phyloP scores from a whole-genome alignment of 2,113 vertebrate genomes.

The Heteronetta atricapilla region DNA sequence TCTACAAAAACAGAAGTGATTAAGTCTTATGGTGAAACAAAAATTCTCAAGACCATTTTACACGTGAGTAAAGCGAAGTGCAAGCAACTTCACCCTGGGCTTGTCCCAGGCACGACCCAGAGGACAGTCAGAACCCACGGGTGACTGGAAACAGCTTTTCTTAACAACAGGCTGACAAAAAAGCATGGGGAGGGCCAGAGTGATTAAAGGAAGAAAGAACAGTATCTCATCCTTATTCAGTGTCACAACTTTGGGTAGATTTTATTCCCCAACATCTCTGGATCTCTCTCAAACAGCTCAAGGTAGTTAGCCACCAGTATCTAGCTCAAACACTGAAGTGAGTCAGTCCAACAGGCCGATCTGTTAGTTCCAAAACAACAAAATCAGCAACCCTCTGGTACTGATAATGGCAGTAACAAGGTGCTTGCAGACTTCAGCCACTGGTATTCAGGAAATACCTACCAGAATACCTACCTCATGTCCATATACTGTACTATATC shows the following conservation, averaged over 20 bases:
- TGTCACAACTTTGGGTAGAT: neutral
- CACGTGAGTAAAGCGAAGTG: neutral
- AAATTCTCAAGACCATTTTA: neutral
- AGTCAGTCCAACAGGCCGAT: neutral
- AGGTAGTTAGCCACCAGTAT: neutral
- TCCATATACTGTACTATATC: neutral
- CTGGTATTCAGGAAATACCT: neutral
- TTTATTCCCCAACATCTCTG: neutral
- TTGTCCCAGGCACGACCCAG: neutral
- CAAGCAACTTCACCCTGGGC: neutral
- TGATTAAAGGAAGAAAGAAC: neutral
- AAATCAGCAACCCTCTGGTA: neutral
- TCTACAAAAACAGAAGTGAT: neutral
- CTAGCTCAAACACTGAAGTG: neutral
- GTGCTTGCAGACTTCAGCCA: neutral
- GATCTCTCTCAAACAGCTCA: neutral
- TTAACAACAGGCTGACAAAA: neutral
- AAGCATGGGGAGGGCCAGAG: neutral
- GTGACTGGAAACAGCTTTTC: neutral
- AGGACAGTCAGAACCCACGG: rapidly evolving
- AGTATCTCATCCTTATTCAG: neutral
- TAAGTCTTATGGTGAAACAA: neutral
- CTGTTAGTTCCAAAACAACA: neutral
- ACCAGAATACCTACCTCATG: neutral
- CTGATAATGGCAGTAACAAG: neutral